A percentile compares a stretch with the other conserved stretches of the same genome.
These are phyloP conservation scores for Cercopithecus mona DNA, from an alignment of 2,113 vertebrate genomes.

Conservation along the genomic window DNA sequence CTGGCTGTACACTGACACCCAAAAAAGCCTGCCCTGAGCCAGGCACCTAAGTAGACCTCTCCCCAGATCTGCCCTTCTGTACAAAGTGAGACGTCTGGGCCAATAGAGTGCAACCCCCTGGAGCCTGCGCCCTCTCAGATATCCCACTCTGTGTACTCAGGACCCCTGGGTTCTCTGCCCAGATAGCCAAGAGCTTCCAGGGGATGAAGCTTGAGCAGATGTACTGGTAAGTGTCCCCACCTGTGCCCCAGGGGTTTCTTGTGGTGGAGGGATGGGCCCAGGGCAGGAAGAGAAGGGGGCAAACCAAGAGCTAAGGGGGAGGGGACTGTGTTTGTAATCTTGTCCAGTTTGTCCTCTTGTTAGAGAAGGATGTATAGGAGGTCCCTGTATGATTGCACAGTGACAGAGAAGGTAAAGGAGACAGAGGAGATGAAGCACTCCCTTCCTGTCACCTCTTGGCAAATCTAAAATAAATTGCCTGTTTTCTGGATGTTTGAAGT, in stretches of 20 bases:
- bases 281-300: not conserved
- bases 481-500: not conserved
- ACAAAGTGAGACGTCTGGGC: not conserved
- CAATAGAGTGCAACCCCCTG: not conserved
- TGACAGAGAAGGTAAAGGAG: not conserved
- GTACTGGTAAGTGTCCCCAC: not conserved
- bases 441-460: not conserved
- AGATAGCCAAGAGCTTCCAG: constrained; percentile 8
- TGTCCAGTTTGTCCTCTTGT: not conserved
- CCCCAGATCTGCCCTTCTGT: not conserved
- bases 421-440: not conserved
- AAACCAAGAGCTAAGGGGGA: not conserved
- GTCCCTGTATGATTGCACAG: not conserved
- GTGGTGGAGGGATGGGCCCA: too few relatives aligned
- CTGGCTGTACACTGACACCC: not conserved
- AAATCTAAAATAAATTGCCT: constrained; percentile 2
- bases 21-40: not conserved
- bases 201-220: not conserved
- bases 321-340: accelerated
- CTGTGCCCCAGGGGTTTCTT: not conserved
- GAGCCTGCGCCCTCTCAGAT: not conserved
- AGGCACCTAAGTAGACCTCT: not conserved
- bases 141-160: not conserved
- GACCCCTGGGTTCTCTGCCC: not conserved
- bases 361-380: not conserved